These are phyloP conservation scores for Hormaphis cornu DNA, from an alignment of 1,140 invertebrate genomes.

Conservation along the genomic window DNA sequence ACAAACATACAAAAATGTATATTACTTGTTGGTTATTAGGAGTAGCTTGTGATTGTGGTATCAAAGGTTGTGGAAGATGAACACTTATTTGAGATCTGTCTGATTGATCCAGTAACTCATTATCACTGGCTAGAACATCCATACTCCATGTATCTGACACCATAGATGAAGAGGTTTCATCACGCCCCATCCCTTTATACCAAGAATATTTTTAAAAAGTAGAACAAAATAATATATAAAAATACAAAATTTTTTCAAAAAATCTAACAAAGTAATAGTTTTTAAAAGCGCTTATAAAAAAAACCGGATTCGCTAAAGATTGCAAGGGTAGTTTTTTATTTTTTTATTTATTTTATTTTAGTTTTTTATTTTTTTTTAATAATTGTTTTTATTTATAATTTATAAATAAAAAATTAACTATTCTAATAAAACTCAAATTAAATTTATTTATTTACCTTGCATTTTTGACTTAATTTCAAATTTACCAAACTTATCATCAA, in stretches of 20 bases:
- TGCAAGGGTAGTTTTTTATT: too few species aligned
- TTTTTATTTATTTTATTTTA: too few species aligned
- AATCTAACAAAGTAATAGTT: too few species aligned
- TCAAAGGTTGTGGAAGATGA: neutral
- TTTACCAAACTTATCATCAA: constrained; percentile 98
- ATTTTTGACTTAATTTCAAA: constrained; percentile 73
- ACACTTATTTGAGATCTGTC: constrained; percentile 29
- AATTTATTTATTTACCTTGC: neutral
- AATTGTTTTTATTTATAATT: too few species aligned
- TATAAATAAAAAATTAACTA: too few species aligned
- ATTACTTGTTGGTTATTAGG: constrained; percentile 21
- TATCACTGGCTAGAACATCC: constrained; percentile 89
- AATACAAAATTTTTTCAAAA: too few species aligned
- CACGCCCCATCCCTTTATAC: constrained; percentile 42
- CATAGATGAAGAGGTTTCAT: constrained; percentile 89
- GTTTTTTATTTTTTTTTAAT: too few species aligned
- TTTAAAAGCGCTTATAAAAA: too few species aligned
- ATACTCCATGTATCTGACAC: constrained; percentile 97
- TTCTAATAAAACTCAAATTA: neutral
- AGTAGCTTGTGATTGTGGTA: neutral
- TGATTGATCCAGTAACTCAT: constrained; percentile 67
- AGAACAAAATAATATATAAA: too few species aligned
- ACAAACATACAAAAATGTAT: neutral
- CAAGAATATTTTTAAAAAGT: neutral
- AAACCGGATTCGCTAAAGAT: too few species aligned